Percentiles rank a stretch among this genome's conserved stretches.
phyloP scores from a whole-genome alignment of 2,797 vertebrate genomes.

The Anguilla pacifica region DNA sequence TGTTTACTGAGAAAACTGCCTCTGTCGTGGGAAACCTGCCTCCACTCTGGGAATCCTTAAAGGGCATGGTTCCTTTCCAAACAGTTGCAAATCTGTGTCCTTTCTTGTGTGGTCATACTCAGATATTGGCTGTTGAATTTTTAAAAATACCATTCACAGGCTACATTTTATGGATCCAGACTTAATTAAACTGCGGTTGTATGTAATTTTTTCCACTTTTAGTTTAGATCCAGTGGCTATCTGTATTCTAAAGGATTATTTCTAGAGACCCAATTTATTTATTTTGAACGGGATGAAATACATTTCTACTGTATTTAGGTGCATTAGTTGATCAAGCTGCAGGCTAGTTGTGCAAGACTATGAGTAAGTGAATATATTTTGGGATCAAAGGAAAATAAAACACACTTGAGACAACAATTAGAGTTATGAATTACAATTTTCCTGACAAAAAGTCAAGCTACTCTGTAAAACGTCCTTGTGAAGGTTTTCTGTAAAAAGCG shows the following conservation, averaged over 20 bases:
- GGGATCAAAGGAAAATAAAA: too few relatives aligned
- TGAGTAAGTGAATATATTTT: too few relatives aligned
- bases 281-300: too few relatives aligned
- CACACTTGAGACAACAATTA: too few relatives aligned
- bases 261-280: background rate
- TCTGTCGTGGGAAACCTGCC: background rate
- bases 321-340: too few relatives aligned
- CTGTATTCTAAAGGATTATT: constrained; percentile 45
- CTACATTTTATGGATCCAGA: constrained; percentile 73
- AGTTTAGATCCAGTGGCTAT: constrained; percentile 63
- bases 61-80: constrained; percentile 63
- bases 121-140: constrained; percentile 81
- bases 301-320: too few relatives aligned
- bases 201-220: constrained; percentile 63
- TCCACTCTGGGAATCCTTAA: constrained; percentile 64
- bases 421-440: too few relatives aligned
- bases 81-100: constrained; percentile 68
- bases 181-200: constrained; percentile 75
- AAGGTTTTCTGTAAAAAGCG: too few relatives aligned
- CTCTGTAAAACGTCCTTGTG: too few relatives aligned
- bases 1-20: background rate
- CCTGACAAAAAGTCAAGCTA: too few relatives aligned
- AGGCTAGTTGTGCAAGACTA: too few relatives aligned
- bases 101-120: constrained; percentile 77
- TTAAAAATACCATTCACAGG: constrained; percentile 74